Evolutionary conservation across 1,140 invertebrate genomes (phyloP).

Genomic region (Eubasilissa regina): DNA sequence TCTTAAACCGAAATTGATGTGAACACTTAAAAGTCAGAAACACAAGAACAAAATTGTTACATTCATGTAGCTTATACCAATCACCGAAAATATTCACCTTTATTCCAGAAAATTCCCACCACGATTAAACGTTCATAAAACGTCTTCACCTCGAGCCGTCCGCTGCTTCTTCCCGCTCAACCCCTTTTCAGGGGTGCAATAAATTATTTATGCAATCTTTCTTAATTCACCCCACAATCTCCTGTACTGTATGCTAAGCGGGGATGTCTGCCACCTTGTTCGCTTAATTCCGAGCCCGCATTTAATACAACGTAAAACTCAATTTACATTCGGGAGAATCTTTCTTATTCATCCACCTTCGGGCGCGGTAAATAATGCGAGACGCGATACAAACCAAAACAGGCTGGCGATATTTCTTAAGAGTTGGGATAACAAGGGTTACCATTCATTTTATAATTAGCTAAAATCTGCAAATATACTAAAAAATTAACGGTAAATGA

Average conservation of each 20-base stretch:
- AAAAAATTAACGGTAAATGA: no score
- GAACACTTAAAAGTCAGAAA: no score
- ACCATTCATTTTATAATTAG: not conserved
- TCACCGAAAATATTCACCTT: not conserved
- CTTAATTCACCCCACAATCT: constrained; percentile 24
- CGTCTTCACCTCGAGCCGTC: constrained; percentile 14
- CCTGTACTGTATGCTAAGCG: constrained; percentile 53
- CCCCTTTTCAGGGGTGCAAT: constrained; percentile 43
- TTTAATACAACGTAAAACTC: constrained; percentile 61
- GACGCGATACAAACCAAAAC: constrained; percentile 6
- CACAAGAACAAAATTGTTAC: no score
- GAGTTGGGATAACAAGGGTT: constrained; percentile 19
- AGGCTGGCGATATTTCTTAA: constrained; percentile 7
- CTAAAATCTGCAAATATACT: no score
- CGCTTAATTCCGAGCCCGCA: constrained; percentile 56
- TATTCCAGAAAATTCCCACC: not conserved
- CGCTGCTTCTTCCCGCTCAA: not conserved
- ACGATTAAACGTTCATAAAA: constrained; percentile 22
- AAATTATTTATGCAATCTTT: constrained; percentile 61
- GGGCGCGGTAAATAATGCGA: constrained; percentile 53
- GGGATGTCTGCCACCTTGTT: constrained; percentile 58
- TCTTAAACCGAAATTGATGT: no score
- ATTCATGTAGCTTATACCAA: no score
- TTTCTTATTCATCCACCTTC: constrained; percentile 50
- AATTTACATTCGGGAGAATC: constrained; percentile 59